Evolutionary conservation across 1,140 invertebrate species (phyloP).

Genomic region (Planococcus citri): DNA sequence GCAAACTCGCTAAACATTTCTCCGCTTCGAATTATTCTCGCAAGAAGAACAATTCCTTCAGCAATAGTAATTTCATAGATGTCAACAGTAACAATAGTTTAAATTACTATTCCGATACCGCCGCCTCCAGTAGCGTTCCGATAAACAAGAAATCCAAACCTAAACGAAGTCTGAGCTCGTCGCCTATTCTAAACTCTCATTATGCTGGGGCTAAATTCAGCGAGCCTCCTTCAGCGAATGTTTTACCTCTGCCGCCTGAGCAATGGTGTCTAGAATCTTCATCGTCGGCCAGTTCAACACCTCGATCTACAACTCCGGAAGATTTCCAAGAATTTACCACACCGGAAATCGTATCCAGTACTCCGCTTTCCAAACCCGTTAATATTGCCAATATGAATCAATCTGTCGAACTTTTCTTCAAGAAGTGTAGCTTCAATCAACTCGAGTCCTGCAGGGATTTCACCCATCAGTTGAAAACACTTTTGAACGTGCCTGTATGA

Average conservation of each 20-base stretch:
- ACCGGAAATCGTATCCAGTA: neutral
- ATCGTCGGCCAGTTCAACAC: constrained; percentile 26
- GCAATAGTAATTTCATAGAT: neutral
- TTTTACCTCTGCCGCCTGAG: constrained; percentile 44
- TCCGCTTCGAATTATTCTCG: neutral
- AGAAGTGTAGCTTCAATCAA: neutral
- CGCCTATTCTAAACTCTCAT: constrained; percentile 30
- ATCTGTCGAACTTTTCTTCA: constrained; percentile 11
- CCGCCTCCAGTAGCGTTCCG: neutral
- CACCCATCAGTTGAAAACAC: constrained; percentile 6
- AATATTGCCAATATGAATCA: neutral
- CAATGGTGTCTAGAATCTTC: constrained; percentile 38
- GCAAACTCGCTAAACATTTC: neutral
- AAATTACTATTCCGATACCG: neutral
- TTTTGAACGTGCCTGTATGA: constrained; percentile 9
- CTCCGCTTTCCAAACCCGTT: neutral
- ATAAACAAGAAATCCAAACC: neutral
- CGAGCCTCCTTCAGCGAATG: constrained; percentile 44
- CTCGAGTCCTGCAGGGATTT: neutral
- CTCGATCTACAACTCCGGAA: neutral
- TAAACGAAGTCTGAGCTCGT: constrained; percentile 24
- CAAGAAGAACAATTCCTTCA: constrained; percentile 1
- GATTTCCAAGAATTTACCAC: neutral
- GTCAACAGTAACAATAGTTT: neutral
- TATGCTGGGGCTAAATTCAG: constrained; percentile 50